Base-by-base conservation (phyloP, 2,797 vertebrate genomes). In the Erpetoichthys calabaricus region DNA sequence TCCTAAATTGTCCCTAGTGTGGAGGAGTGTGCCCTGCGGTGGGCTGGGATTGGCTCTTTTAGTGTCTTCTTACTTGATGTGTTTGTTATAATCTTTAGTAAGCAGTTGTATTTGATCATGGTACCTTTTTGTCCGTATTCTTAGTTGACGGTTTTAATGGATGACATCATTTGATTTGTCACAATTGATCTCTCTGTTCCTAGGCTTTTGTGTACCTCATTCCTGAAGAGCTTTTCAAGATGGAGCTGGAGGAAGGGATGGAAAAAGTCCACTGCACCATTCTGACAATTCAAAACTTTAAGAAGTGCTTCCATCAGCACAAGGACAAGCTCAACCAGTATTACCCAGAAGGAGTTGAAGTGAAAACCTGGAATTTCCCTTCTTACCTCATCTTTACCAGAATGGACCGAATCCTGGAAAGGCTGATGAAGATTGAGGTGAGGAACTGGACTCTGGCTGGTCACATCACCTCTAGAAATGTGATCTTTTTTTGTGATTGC, bases 161-260 rank as follows among this genome's bases (percentile, higher is more conserved):
- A 25, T 25, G 25, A 25, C 25, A 25, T 25, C 1, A 25, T 25
- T 25, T 25, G 25, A 25, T 25, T 25, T 25, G 25, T 25, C 25
- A 1, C 25, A 25, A 25, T 25, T 25, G 25, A 25, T 43, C 45
- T 7, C 46, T 58, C 42, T 57, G 45, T 10, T 60, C 3, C 4
- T 64, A 88, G 86, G 85, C 83, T 3, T 72, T 81, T 60, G 76
- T 62, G 42, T 83, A 86, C 65, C 74, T 89, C 7, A 79, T 88
- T 67, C 83, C 81, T 25, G 86, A 89, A 62, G 84, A 86, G 57
- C 79, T 89, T 68, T 90, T 88, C 53, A 83, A 89, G 77, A 84
- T 80, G 83, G 82, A 85, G 64, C 64, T 88, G 8, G 80, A 86
- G 74, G 81, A 80, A 59, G 82, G 80, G 44, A 68, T 81, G 3